phyloP scores from a whole-genome alignment of 2,113 vertebrate species.

The Pseudois nayaur region DNA sequence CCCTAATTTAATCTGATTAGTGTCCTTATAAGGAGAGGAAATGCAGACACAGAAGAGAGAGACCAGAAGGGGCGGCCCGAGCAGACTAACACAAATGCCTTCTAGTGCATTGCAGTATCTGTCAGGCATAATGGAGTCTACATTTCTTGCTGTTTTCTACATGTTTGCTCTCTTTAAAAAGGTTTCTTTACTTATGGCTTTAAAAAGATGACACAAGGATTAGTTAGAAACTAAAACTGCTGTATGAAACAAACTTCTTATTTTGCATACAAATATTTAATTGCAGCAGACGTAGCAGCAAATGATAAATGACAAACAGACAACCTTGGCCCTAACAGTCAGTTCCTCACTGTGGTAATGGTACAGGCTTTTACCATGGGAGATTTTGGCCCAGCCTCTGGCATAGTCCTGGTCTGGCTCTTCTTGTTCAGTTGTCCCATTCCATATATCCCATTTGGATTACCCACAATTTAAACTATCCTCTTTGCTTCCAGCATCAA shows the following conservation, averaged over 20 bases:
- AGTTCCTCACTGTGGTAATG: background rate
- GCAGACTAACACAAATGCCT: background rate
- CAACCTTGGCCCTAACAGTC: background rate
- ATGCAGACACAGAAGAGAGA: background rate
- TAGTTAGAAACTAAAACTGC: background rate
- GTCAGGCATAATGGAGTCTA: background rate
- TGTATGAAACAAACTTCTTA: background rate
- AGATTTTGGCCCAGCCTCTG: background rate
- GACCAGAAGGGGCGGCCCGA: background rate
- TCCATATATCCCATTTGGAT: background rate
- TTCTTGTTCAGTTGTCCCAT: background rate
- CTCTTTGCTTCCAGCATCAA: background rate
- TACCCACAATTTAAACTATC: background rate
- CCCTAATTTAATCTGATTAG: background rate
- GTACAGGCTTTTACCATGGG: background rate
- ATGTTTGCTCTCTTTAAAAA: background rate
- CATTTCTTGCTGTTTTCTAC: background rate
- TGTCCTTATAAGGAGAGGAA: background rate
- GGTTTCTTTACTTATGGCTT: background rate
- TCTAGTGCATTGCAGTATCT: background rate
- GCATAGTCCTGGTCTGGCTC: background rate
- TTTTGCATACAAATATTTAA: background rate
- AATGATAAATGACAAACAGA: background rate
- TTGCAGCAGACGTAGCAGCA: background rate
- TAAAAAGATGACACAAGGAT: background rate